phyloP scores from a whole-genome alignment of 2,888 invertebrate genomes.

The Drosophila niveifrons region DNA sequence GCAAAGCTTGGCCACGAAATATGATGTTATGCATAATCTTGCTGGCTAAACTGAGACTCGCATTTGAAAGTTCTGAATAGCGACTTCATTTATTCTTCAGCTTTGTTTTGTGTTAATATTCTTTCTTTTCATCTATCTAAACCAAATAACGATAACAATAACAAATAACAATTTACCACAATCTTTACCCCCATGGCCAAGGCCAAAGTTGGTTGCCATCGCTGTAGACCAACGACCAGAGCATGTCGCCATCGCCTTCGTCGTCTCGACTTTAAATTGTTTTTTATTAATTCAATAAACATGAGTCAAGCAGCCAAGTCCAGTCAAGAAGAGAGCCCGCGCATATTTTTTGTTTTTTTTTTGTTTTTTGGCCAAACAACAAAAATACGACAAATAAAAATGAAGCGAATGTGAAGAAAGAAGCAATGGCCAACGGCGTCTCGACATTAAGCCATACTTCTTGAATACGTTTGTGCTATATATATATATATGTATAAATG shows the following conservation, averaged over 20 bases:
- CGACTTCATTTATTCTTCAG: neutral
- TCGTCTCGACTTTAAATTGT: slow-evolving; percentile 44
- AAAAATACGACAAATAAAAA: neutral
- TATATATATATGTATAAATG: neutral
- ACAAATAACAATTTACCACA: slow-evolving; percentile 17
- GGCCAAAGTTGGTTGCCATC: slow-evolving; percentile 28
- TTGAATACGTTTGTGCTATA: slow-evolving; percentile 4
- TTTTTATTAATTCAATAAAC: slow-evolving; percentile 60
- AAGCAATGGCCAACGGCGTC: slow-evolving; percentile 34
- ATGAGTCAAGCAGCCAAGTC: slow-evolving; percentile 43
- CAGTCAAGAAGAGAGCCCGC: slow-evolving; percentile 2
- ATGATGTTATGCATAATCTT: slow-evolving; percentile 33
- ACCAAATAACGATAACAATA: slow-evolving; percentile 6
- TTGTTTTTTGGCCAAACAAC: neutral
- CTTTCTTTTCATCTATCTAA: neutral
- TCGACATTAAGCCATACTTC: slow-evolving; percentile 24
- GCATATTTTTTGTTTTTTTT: too few species aligned
- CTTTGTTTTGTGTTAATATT: neutral
- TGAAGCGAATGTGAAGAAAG: neutral
- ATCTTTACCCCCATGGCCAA: slow-evolving; percentile 29
- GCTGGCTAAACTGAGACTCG: slow-evolving; percentile 5
- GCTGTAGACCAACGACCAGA: slow-evolving; percentile 10
- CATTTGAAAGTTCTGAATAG: neutral
- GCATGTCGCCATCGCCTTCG: neutral
- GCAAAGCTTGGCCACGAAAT: slow-evolving; percentile 8